phyloP scores from a whole-genome alignment of 2,113 vertebrate genomes.

The Sceloporus tristichus region DNA sequence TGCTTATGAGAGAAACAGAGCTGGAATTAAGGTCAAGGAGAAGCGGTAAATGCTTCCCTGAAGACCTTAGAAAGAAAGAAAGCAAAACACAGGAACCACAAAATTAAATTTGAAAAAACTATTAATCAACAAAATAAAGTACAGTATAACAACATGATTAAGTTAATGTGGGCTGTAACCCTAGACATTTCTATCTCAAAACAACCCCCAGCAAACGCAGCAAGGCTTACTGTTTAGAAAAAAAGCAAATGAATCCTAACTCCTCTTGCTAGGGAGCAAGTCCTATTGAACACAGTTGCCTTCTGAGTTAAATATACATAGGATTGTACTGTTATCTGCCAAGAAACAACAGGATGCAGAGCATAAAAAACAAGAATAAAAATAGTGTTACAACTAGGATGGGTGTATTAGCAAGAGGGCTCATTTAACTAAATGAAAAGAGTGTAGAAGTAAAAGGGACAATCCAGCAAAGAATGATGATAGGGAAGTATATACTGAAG shows the following conservation, averaged over 20 bases:
- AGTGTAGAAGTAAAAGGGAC: neutral
- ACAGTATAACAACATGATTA: too few species aligned
- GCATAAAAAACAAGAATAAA: neutral
- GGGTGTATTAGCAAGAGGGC: neutral
- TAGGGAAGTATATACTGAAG: neutral
- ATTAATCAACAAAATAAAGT: neutral
- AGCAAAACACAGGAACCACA: neutral
- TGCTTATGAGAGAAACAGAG: neutral
- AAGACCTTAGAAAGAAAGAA: neutral
- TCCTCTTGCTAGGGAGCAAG: too few species aligned
- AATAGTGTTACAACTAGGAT: neutral
- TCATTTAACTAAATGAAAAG: too few species aligned
- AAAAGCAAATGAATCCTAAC: neutral
- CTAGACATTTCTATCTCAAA: neutral
- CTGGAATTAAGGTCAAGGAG: neutral
- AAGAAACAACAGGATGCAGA: neutral
- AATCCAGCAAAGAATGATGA: neutral
- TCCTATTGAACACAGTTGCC: neutral
- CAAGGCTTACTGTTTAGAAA: neutral
- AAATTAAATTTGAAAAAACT: neutral
- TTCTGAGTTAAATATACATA: neutral
- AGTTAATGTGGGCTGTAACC: neutral
- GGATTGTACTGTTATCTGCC: too few species aligned
- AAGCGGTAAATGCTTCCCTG: neutral
- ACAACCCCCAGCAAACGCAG: neutral